These are phyloP conservation scores for Pelodiscus sinensis DNA, from an alignment of 2,113 vertebrate genomes.

Conservation along the genomic window DNA sequence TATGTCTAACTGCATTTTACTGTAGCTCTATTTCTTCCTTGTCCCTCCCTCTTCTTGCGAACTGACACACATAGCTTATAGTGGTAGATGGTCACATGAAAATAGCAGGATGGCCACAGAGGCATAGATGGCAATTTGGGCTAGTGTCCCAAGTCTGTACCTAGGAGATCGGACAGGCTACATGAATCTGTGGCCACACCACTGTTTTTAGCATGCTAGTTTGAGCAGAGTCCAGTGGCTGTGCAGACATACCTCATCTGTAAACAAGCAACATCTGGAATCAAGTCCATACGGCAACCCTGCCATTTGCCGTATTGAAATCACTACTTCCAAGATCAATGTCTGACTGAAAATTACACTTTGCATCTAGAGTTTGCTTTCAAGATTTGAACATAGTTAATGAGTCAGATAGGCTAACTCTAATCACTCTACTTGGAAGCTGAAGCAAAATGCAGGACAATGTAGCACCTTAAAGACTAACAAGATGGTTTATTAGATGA, in stretches of 20 bases:
- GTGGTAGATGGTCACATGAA: background rate
- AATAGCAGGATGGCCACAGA: background rate
- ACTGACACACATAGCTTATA: background rate
- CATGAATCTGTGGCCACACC: background rate
- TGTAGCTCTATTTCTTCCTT: background rate
- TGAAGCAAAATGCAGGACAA: too few relatives aligned
- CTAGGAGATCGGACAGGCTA: rapidly evolving
- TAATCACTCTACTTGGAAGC: background rate
- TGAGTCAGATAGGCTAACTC: background rate
- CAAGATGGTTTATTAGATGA: too few relatives aligned
- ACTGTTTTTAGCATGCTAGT: background rate
- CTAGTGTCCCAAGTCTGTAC: background rate
- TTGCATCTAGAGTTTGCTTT: background rate
- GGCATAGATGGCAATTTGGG: background rate
- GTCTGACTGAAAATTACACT: background rate
- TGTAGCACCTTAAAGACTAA: too few relatives aligned
- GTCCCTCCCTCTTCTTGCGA: background rate
- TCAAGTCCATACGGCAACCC: background rate
- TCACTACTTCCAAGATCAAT: background rate
- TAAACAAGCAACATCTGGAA: background rate
- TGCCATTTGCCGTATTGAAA: background rate
- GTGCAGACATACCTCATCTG: background rate
- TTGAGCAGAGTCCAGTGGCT: background rate
- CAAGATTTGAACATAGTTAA: background rate
- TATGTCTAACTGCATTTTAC: background rate